A percentile compares a stretch with the other conserved stretches of the same genome.
phyloP scores from a whole-genome alignment of 1,140 invertebrate genomes.

The Argopecten irradians region DNA sequence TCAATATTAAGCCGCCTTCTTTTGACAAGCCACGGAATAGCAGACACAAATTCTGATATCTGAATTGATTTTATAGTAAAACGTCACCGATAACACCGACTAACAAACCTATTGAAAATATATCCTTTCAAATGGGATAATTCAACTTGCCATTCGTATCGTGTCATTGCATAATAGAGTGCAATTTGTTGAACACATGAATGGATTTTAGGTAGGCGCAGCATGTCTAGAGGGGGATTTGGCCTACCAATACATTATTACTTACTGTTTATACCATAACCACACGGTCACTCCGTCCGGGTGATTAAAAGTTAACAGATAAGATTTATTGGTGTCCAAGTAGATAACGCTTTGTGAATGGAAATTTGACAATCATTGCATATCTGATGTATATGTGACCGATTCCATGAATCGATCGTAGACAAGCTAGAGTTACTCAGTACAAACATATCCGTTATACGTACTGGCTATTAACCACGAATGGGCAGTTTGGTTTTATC shows the following conservation, averaged over 20 bases:
- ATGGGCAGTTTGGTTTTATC: no score
- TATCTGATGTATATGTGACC: not conserved
- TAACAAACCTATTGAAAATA: not conserved
- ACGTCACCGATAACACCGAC: no score
- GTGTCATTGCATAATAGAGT: not conserved
- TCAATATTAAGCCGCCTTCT: no score
- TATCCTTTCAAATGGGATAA: not conserved
- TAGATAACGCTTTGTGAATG: not conserved
- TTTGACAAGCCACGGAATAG: no score
- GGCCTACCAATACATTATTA: constrained; percentile 1
- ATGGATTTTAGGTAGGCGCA: not conserved
- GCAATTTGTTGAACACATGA: not conserved
- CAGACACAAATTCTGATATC: no score
- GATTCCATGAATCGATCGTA: not conserved
- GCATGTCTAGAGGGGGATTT: not conserved
- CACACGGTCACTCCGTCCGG: not conserved
- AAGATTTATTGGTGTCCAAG: not conserved
- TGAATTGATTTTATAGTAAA: no score
- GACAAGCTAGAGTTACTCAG: not conserved
- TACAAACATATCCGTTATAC: not conserved
- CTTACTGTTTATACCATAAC: not conserved
- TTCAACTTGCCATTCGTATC: not conserved
- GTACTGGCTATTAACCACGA: no score
- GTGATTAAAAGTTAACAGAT: not conserved
- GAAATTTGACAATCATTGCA: constrained; percentile 11